Evolutionary conservation across 2,113 vertebrate genomes (phyloP).

Genomic region (Eulemur rufifrons): DNA sequence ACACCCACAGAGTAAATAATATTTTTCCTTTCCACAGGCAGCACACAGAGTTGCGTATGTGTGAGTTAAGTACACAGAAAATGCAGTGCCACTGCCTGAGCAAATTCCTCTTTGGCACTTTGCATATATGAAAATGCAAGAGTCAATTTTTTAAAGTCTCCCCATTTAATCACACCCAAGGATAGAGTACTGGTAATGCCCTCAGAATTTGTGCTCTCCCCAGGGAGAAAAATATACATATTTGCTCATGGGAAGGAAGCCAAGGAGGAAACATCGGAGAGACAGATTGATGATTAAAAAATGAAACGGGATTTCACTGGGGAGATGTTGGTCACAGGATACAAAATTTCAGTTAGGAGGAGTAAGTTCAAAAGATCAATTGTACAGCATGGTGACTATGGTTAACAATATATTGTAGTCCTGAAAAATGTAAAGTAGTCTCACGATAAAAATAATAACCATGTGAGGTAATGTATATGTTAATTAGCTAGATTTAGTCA

Average conservation of each 20-base stretch:
- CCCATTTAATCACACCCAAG: not conserved
- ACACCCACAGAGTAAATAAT: not conserved
- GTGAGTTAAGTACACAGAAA: not conserved
- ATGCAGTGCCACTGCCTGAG: not conserved
- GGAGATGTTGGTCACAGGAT: not conserved
- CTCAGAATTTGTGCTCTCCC: not conserved
- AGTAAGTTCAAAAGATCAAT: not conserved
- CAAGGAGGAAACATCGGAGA: not conserved
- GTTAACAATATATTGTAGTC: not conserved
- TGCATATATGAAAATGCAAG: not conserved
- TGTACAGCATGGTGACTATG: not conserved
- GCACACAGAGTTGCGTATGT: not conserved
- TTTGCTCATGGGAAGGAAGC: not conserved
- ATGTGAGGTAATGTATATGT: not conserved
- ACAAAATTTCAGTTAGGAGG: not conserved
- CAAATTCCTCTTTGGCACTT: constrained; percentile 17
- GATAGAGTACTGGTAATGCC: not conserved
- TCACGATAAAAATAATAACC: not conserved
- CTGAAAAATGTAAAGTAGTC: not conserved
- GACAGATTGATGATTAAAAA: not conserved
- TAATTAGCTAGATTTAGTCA: not conserved
- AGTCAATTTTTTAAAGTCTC: not conserved
- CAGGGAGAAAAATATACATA: not conserved
- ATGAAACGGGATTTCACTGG: not conserved
- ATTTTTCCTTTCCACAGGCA: not conserved